Conservation (phyloP, 2,797 vertebrate species). For the Clamator glandarius region DNA sequence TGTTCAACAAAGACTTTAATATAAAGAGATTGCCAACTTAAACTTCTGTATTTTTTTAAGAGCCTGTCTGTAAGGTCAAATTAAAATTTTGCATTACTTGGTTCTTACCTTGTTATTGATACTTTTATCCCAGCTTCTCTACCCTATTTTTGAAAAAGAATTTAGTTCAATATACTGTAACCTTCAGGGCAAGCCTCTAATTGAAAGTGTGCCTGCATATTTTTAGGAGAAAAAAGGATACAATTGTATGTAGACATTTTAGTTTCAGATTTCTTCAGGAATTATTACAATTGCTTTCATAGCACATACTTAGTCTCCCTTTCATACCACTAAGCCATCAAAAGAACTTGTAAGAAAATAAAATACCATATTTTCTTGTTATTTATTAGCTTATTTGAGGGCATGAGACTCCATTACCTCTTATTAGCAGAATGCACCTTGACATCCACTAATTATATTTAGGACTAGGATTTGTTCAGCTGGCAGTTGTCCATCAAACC, state of each 20-base stretch:
- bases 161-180: constrained; percentile 6
- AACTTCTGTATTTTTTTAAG: neutral
- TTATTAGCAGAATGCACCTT: neutral
- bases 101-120: neutral
- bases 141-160: neutral
- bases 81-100: neutral
- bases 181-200: neutral
- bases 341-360: neutral
- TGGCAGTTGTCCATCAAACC: neutral
- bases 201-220: neutral
- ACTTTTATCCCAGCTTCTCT: neutral
- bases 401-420: neutral
- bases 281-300: neutral
- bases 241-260: neutral
- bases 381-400: neutral
- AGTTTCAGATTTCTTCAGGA: neutral
- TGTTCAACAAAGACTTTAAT: neutral
- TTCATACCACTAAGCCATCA: neutral
- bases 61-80: neutral
- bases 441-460: neutral
- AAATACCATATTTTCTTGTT: neutral
- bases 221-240: constrained; percentile 1
- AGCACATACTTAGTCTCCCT: neutral
- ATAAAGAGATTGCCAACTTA: neutral
- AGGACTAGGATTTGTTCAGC: neutral